Evolutionary conservation across 2,113 vertebrate genomes (phyloP).

Genomic region (Capreolus pygargus): DNA sequence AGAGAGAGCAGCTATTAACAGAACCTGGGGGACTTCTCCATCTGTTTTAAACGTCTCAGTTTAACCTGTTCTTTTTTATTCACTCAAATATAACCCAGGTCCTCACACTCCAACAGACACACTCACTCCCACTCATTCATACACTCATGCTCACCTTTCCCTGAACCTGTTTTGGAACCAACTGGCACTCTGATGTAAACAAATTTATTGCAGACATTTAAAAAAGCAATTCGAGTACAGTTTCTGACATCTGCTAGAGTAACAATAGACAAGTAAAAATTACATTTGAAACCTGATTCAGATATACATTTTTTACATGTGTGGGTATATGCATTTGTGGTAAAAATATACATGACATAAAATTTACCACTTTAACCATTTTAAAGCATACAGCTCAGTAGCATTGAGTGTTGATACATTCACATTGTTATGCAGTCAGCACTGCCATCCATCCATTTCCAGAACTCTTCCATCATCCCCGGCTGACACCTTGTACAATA

Average conservation of each 20-base stretch:
- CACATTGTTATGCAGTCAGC: accelerated
- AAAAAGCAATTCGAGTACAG: neutral
- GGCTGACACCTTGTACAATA: neutral
- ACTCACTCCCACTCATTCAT: neutral
- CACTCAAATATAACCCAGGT: neutral
- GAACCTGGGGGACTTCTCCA: neutral
- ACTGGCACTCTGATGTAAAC: neutral
- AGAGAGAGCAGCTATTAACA: neutral
- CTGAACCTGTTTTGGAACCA: neutral
- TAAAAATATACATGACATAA: neutral
- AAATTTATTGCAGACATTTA: neutral
- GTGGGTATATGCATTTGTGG: neutral
- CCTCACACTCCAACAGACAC: neutral
- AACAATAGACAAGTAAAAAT: neutral
- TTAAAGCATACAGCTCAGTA: neutral
- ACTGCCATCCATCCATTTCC: neutral
- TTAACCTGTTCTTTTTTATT: neutral
- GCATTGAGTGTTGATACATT: no score
- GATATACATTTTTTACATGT: neutral
- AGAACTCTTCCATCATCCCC: neutral
- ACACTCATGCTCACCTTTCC: neutral
- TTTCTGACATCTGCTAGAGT: neutral
- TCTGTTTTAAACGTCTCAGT: neutral
- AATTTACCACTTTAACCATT: neutral
- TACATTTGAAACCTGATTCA: neutral